Evolutionary conservation across 2,797 vertebrate genomes (phyloP).

Genomic region (Brachymystax lenok): DNA sequence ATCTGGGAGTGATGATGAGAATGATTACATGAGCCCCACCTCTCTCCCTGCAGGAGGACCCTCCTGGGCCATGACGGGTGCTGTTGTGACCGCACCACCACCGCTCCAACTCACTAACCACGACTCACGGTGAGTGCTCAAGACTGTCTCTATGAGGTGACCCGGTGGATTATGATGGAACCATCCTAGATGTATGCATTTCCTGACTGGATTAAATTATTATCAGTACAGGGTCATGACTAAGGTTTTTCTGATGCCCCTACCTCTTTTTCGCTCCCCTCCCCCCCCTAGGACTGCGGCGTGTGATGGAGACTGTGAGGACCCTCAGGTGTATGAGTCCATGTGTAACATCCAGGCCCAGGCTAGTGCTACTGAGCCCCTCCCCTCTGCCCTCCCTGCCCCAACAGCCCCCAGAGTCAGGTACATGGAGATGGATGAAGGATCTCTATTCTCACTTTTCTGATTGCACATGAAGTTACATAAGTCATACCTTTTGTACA

Average conservation of each 20-base stretch:
- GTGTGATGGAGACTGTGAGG: constrained; percentile 80
- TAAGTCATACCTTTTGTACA: neutral
- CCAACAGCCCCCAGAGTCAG: constrained; percentile 60
- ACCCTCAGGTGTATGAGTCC: constrained; percentile 82
- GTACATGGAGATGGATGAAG: constrained; percentile 53
- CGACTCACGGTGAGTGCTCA: constrained; percentile 33
- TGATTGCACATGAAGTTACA: constrained; percentile 14
- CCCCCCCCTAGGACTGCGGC: neutral
- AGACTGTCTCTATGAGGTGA: constrained; percentile 47
- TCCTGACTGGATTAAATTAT: neutral
- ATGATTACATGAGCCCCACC: constrained; percentile 92
- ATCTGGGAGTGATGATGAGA: constrained; percentile 79
- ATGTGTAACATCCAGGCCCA: constrained; percentile 89
- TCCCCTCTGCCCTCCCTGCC: constrained; percentile 15
- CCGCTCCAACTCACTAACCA: constrained; percentile 31
- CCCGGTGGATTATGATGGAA: constrained; percentile 7
- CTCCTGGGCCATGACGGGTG: constrained; percentile 61
- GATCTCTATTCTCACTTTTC: neutral
- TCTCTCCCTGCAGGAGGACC: constrained; percentile 77
- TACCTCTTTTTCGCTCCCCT: neutral
- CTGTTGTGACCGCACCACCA: constrained; percentile 69
- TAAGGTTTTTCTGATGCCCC: neutral
- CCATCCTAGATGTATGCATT: neutral
- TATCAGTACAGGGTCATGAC: neutral
- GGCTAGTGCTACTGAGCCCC: constrained; percentile 45